Percentiles rank a stretch among this genome's conserved stretches.
phyloP scores from a whole-genome alignment of 2,113 vertebrate species.

The Leptobrachium ailaonicum region DNA sequence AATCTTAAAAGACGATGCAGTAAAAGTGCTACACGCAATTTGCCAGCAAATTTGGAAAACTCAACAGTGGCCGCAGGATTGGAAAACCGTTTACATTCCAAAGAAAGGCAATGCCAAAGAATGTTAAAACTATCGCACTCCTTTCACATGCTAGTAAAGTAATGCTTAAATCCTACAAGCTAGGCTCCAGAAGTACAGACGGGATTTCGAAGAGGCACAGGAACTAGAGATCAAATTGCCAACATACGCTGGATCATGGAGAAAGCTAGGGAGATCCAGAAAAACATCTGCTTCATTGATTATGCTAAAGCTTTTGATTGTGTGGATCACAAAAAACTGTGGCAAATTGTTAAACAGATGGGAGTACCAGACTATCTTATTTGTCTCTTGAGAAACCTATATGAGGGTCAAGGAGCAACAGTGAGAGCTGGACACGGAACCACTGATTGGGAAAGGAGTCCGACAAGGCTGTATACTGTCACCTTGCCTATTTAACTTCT shows the following conservation, averaged over 20 bases:
- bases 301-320: neutral
- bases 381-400: neutral
- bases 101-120: slow-evolving; percentile 2
- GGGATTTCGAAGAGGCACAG: too few species aligned
- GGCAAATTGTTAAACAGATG: neutral
- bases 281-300: neutral
- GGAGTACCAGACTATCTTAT: neutral
- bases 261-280: too few species aligned
- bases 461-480: neutral
- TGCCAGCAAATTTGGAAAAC: neutral
- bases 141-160: neutral
- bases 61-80: neutral
- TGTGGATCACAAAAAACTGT: neutral
- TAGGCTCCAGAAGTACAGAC: too few species aligned
- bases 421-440: neutral
- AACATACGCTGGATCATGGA: too few species aligned
- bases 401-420: neutral
- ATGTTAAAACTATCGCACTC: neutral
- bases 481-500: neutral
- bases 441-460: neutral
- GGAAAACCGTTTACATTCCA: neutral
- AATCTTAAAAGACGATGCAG: neutral
- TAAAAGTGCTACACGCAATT: neutral
- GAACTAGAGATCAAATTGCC: too few species aligned
- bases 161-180: too few species aligned